Evolutionary conservation across 2,888 invertebrate species (phyloP), one percentile per base, ranked within the genome.

Genomic region (Argyresthia albistria): DNA sequence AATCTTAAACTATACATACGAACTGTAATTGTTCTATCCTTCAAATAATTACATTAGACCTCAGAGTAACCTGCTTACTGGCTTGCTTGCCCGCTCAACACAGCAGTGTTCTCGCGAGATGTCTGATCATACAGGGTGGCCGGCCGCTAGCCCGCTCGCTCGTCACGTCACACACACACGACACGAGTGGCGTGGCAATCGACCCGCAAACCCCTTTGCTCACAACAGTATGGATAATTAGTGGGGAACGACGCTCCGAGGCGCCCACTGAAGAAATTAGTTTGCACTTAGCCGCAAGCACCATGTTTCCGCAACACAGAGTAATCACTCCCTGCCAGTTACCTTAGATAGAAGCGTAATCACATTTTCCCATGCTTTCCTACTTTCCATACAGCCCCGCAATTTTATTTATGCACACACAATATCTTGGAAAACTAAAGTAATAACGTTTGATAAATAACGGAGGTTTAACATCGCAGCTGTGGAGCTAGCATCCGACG

Each of bases 141-240:
- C 39, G 39, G 39, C 4, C 39, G 39, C 9, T 1, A 39, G 39
- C 4, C 8, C 39, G 39, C 39, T 11, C 39, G 39, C 9, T 39
- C 10, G 39, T 9, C 39, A 9, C 39, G 7, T 36, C 56, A 57
- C 25, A 25, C 3, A 25, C 25, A 25, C 25, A 25, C 59, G 61
- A 63, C 43, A 25, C 8, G 16, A 12, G 58, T 60, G 65, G 16
- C 35, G 58, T 60, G 65, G 61, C 60, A 65, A 63, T 55, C 66
- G 69, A 67, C 66, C 67, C 65, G 69, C 66, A 67, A 69, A 69
- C 63, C 67, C 67, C 71, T 72, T 70, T 72, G 71, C 66, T 70
- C 69, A 69, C 60, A 65, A 60, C 60, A 59, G 62, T 69, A 70
- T 67, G 61, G 64, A 67, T 71, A 71, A 71, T 72, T 71, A 68